phyloP scores from a whole-genome alignment of 2,797 vertebrate genomes.

The Danio kyathit region DNA sequence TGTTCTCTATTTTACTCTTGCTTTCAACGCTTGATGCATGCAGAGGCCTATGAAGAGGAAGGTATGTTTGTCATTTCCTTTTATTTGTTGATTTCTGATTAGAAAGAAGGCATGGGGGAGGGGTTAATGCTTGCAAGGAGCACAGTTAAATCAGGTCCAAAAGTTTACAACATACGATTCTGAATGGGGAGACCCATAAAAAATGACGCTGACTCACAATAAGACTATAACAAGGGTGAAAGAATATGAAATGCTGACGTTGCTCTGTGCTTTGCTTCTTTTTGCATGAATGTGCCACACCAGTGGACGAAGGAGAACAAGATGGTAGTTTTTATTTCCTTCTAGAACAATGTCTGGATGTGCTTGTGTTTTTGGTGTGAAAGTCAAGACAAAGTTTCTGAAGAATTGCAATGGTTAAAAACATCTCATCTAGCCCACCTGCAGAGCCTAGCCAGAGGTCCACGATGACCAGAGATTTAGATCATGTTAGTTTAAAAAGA shows the following conservation, averaged over 20 bases:
- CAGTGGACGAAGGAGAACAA: conserved; percentile 78
- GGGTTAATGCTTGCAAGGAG: conserved; percentile 18
- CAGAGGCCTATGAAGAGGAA: conserved; percentile 86
- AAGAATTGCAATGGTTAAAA: conserved; percentile 5
- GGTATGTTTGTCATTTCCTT: conserved; percentile 77
- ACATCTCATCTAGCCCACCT: conserved; percentile 1
- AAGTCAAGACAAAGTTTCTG: conserved; percentile 27
- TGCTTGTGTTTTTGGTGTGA: conserved; percentile 67
- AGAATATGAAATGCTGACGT: conserved; percentile 72
- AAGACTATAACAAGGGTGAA: conserved; percentile 68
- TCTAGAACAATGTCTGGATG: conserved; percentile 62
- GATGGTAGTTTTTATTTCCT: conserved; percentile 81
- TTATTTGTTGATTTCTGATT: conserved; percentile 68
- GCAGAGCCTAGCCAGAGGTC: conserved; percentile 8
- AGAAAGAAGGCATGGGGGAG: conserved; percentile 50
- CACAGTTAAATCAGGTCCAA: not conserved
- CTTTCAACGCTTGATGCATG: conserved; percentile 85
- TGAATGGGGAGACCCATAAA: conserved; percentile 12
- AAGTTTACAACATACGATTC: not conserved
- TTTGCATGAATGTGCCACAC: conserved; percentile 78
- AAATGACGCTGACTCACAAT: not conserved
- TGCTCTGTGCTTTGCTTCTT: conserved; percentile 71
- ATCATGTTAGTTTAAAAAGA: conserved; percentile 24
- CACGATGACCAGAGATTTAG: conserved; percentile 5
- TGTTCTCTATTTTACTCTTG: conserved; percentile 81